Evolutionary conservation across 2,797 vertebrate genomes (phyloP), one percentile per base, ranked within the genome.

Genomic region (Neosalanx taihuensis): DNA sequence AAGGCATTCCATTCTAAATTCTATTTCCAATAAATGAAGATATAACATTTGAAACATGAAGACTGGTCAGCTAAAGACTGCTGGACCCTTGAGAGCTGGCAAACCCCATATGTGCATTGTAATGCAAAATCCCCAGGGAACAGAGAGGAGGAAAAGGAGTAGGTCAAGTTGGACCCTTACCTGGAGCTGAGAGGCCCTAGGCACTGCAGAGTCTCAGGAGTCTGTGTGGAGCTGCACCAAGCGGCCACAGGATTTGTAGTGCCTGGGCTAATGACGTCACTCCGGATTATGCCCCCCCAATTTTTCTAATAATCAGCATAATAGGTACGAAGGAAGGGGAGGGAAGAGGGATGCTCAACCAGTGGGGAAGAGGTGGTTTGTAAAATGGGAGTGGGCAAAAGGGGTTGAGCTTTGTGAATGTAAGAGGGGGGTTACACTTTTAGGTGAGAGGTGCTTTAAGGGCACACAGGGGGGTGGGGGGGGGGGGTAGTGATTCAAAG

Each of bases 241-340:
- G 72, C 13, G 67, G 73, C 81, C 5, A 73, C 89, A 79, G 88
- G 89, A 87, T 94, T 94, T 94, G 93, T 94, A 94, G 87, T 69
- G 82, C 85, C 83, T 79, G 92, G 94, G 96, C 96, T 95, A 97
- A 86, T 85, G 77, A 76, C 89, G 93, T 96, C 96, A 96, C 94
- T 91, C 86, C 91, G 91, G 94, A 95, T 94, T 93, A 95, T 87
- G 89, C 83, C 90, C 71, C 70, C 75, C 89, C 83, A 86, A 83
- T 92, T 92, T 78, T 84, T 59, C 81, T 88, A 84, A 88, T 93
- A 94, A 91, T 93, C 92, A 91, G 84, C 73, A 81, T 81, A 86
- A 69, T 73, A 59, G 81, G 76, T 71, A 69, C 53, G 67, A 37
- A 64, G 23, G 49, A 13, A 3, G 26, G 26, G 2, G 26, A 46